Percentiles rank a stretch among this genome's conserved stretches.
These are phyloP conservation scores for Notamacropus eugenii DNA, from an alignment of 2,797 vertebrate genomes.

Conservation along the genomic window DNA sequence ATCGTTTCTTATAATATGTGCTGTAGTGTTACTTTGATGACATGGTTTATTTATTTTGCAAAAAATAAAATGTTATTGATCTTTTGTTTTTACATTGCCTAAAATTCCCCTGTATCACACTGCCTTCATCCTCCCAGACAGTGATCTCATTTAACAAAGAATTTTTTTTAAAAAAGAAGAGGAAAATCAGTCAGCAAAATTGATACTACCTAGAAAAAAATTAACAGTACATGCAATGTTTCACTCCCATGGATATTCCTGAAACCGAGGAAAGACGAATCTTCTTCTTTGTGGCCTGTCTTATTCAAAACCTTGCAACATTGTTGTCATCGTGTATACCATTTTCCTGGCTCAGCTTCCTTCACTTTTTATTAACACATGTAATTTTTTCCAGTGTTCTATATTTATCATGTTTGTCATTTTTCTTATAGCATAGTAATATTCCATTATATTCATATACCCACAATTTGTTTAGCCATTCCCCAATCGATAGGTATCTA, in stretches of 20 bases:
- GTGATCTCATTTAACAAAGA: not conserved
- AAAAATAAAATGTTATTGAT: not conserved
- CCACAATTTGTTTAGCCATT: not conserved
- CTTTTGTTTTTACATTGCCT: not conserved
- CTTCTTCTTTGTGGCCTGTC: not conserved
- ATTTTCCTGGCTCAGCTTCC: not conserved
- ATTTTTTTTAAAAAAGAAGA: not conserved
- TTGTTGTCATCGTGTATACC: not conserved
- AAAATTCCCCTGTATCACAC: not conserved
- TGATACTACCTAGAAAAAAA: not conserved
- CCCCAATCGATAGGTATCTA: not conserved
- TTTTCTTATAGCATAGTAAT: not conserved
- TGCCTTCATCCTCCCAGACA: not conserved
- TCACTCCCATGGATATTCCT: not conserved
- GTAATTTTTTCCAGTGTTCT: not conserved
- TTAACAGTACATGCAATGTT: not conserved
- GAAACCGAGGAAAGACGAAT: not conserved
- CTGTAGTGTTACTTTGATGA: not conserved
- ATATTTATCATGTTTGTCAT: not conserved
- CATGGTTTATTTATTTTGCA: not conserved
- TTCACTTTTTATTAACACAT: not conserved
- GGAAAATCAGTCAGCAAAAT: not conserved
- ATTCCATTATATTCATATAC: not conserved
- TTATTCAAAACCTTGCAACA: not conserved
- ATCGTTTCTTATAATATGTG: not conserved